Conservation (phyloP, 2,797 vertebrate genomes). For the Acrossocheilus fasciatus region DNA sequence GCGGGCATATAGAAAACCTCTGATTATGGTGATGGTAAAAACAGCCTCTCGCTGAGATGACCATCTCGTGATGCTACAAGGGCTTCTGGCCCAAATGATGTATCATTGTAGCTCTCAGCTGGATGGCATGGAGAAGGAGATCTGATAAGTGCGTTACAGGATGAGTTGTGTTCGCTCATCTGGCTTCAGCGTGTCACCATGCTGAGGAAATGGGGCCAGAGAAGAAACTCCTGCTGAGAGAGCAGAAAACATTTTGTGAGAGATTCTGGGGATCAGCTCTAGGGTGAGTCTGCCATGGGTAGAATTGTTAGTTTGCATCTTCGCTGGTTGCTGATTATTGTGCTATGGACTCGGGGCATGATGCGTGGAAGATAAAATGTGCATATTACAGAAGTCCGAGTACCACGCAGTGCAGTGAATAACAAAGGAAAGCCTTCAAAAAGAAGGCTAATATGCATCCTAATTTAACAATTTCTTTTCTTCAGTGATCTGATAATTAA, state of each 20-base stretch:
- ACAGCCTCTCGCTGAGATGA: constrained; percentile 48
- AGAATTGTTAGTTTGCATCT: constrained; percentile 15
- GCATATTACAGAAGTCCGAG: background rate
- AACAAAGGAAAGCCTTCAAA: background rate
- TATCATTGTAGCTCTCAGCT: constrained; percentile 58
- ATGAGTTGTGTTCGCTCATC: constrained; percentile 46
- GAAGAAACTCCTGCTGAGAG: constrained; percentile 48
- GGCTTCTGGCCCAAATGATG: constrained; percentile 48
- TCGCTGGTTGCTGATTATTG: constrained; percentile 18
- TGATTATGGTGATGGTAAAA: constrained; percentile 39
- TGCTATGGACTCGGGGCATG: background rate
- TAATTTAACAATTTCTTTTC: background rate
- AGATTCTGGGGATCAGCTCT: constrained; percentile 2
- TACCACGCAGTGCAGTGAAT: background rate
- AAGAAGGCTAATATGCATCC: background rate
- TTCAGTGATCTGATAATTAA: background rate
- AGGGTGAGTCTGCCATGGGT: constrained; percentile 6
- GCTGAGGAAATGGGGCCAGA: constrained; percentile 32
- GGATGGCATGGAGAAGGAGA: constrained; percentile 37
- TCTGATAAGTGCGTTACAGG: constrained; percentile 45
- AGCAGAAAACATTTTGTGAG: constrained; percentile 32
- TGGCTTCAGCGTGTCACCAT: constrained; percentile 25
- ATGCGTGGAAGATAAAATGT: constrained; percentile 12
- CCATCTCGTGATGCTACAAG: constrained; percentile 40
- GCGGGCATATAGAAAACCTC: constrained; percentile 20